These are phyloP conservation scores for Aspidapion aeneum DNA, from an alignment of 2,888 invertebrate species.

Conservation along the genomic window DNA sequence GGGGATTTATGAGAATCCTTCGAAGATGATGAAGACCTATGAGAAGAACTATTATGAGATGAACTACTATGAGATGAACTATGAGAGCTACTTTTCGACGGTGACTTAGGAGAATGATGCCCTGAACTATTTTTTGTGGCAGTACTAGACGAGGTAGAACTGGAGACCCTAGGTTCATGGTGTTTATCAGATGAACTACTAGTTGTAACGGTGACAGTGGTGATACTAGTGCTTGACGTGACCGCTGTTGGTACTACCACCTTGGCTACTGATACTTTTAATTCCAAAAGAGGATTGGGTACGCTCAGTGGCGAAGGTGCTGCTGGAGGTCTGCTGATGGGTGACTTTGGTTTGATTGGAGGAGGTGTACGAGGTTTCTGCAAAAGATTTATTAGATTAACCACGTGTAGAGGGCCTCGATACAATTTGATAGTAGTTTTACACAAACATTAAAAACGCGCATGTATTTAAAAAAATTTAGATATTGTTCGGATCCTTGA, in stretches of 20 bases:
- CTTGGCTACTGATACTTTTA: slow-evolving; percentile 28
- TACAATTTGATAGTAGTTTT: too few species aligned
- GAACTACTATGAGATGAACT: slow-evolving; percentile 10
- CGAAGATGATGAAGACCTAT: background rate
- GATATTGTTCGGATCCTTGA: too few species aligned
- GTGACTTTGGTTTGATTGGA: slow-evolving; percentile 11
- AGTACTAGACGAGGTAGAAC: background rate
- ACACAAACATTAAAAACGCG: too few species aligned
- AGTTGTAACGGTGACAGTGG: background rate
- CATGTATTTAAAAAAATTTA: too few species aligned
- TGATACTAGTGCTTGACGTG: slow-evolving; percentile 16
- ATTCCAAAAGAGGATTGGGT: slow-evolving; percentile 19
- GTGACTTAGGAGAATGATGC: slow-evolving; percentile 21
- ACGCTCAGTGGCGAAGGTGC: slow-evolving; percentile 8
- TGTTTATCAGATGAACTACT: background rate
- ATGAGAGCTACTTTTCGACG: slow-evolving; percentile 8
- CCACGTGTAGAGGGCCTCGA: too few species aligned
- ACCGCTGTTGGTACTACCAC: slow-evolving; percentile 24
- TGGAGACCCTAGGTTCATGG: background rate
- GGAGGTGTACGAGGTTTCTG: slow-evolving; percentile 19
- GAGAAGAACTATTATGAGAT: background rate
- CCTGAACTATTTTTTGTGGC: slow-evolving; percentile 2
- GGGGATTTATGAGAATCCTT: slow-evolving; percentile 10
- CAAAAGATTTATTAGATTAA: slow-evolving; percentile 6
- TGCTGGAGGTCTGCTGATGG: slow-evolving; percentile 4